These are phyloP conservation scores for Episyrphus balteatus DNA, from an alignment of 1,140 invertebrate species.

Conservation along the genomic window DNA sequence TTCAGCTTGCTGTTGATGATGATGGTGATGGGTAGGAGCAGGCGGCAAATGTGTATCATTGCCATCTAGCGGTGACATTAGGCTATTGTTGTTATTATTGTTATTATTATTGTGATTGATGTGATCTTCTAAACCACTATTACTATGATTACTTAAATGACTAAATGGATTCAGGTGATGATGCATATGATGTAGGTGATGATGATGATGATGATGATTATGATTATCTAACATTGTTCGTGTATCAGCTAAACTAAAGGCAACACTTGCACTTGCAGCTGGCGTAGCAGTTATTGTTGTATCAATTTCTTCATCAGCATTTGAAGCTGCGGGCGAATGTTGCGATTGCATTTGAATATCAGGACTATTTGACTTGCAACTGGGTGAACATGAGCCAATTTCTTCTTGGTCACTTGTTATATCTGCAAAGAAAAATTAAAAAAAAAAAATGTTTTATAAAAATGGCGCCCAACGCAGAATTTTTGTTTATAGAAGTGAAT, in stretches of 20 bases:
- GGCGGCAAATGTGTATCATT: not conserved
- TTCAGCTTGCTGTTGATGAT: slow-evolving; percentile 43
- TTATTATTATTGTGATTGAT: not conserved
- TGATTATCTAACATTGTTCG: too few species aligned
- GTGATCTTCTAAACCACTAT: not conserved
- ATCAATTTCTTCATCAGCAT: slow-evolving; percentile 9
- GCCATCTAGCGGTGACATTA: not conserved
- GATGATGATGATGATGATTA: too few species aligned
- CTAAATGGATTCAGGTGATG: too few species aligned
- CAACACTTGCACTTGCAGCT: not conserved
- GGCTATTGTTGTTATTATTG: slow-evolving; percentile 9
- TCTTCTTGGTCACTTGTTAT: slow-evolving; percentile 31
- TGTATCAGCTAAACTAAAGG: too few species aligned
- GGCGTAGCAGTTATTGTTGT: slow-evolving; percentile 3
- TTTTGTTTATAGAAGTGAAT: too few species aligned
- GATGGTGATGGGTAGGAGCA: slow-evolving; percentile 14
- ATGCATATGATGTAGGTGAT: too few species aligned
- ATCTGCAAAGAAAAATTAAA: slow-evolving; percentile 12
- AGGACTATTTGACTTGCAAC: not conserved
- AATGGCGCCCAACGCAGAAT: too few species aligned
- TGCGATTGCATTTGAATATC: not conserved
- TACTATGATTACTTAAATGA: not conserved
- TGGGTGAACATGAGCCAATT: slow-evolving; percentile 28
- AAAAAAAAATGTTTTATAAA: not conserved
- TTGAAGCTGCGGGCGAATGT: slow-evolving; percentile 1